Percentiles rank a stretch among this genome's conserved stretches.
Evolutionary conservation across 2,797 vertebrate species (phyloP).

Genomic region (Propithecus deckenii): DNA sequence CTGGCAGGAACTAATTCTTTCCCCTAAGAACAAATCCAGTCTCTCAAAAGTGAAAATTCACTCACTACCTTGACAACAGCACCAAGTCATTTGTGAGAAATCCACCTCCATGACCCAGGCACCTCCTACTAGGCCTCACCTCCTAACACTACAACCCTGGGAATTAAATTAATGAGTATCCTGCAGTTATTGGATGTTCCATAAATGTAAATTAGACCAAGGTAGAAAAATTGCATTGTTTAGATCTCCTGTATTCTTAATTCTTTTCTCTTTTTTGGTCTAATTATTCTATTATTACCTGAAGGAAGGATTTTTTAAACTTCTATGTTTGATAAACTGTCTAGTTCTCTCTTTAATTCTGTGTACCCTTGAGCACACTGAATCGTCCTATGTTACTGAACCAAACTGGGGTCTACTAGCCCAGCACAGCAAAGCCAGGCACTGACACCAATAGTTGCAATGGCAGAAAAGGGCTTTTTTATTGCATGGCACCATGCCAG

Average conservation of each 20-base stretch:
- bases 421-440: too few relatives aligned
- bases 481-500: too few relatives aligned
- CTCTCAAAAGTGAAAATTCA: background rate
- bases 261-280: background rate
- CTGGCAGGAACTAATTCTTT: background rate
- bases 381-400: background rate
- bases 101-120: background rate
- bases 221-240: background rate
- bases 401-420: too few relatives aligned
- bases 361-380: background rate
- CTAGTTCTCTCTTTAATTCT: background rate
- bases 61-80: background rate
- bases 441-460: too few relatives aligned
- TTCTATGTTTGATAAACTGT: background rate
- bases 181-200: background rate
- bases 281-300: background rate
- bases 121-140: background rate
- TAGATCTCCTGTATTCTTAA: background rate
- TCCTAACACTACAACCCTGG: background rate
- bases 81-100: background rate
- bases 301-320: background rate
- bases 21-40: background rate
- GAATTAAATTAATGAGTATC: background rate
- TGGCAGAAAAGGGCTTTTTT: too few relatives aligned
- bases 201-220: background rate